phyloP scores from a whole-genome alignment of 2,888 invertebrate genomes.

The Aphodius granarius region DNA sequence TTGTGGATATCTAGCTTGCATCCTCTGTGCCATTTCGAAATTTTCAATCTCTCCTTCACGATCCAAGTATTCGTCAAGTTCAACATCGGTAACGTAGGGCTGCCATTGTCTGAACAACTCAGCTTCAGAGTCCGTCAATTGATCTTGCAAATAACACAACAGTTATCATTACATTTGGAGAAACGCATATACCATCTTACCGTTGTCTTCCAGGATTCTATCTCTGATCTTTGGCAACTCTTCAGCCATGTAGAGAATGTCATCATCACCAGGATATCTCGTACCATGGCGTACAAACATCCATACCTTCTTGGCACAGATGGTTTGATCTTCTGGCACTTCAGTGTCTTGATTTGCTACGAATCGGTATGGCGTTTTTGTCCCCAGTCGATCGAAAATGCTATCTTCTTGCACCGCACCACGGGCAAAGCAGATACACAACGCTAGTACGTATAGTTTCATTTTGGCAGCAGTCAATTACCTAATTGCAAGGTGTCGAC shows the following conservation, averaged over 20 bases:
- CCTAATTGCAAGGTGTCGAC: not conserved
- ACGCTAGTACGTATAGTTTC: not conserved
- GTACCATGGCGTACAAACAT: slow-evolving; percentile 77
- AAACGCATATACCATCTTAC: not conserved
- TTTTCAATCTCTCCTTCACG: slow-evolving; percentile 74
- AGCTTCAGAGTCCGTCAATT: not conserved
- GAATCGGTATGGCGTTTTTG: slow-evolving; percentile 75
- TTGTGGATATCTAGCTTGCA: slow-evolving; percentile 67
- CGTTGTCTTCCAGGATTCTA: slow-evolving; percentile 57
- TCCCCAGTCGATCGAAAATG: slow-evolving; percentile 58
- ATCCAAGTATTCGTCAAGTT: slow-evolving; percentile 60
- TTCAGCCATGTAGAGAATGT: slow-evolving; percentile 50
- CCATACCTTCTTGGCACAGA: slow-evolving; percentile 64
- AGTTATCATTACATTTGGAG: not conserved
- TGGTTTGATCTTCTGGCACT: not conserved
- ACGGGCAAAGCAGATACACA: not conserved
- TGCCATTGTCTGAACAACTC: not conserved
- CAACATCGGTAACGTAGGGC: not conserved
- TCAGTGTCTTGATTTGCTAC: slow-evolving; percentile 66
- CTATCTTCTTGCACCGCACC: not conserved
- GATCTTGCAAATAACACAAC: not conserved
- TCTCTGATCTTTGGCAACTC: slow-evolving; percentile 57
- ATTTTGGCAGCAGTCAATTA: not conserved
- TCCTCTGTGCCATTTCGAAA: slow-evolving; percentile 67
- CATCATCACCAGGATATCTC: slow-evolving; percentile 62